Base-by-base conservation (phyloP, 2,797 vertebrate genomes). In the Eptatretus atami region DNA sequence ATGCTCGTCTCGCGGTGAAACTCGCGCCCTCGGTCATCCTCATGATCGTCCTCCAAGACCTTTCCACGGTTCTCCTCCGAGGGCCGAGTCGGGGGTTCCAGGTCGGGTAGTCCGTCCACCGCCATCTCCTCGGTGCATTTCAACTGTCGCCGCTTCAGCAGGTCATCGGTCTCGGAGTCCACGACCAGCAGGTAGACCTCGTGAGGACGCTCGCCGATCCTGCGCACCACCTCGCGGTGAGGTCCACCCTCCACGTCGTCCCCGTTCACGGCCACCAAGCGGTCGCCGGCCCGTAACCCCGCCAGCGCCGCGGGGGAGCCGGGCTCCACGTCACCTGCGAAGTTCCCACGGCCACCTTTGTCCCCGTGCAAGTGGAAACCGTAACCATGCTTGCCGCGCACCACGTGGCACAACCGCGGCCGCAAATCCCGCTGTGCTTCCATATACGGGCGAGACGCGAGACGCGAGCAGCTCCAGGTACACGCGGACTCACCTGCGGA, bases 301-400 rank as follows among this genome's bases (percentile, higher is more conserved):
- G 86, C 75, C 63, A 68, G 73, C 66, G 87, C 81, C 0, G 88
- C 83, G 3, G 86, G 80, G 2, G 87, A 92, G 66, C 78, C 82
- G 1, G 80, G 74, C 73, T 96, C 88, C 69, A 94, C 88, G 10
- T 86, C 67, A 8, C 86, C 81, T 66, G 94, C 87, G 69, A 80
- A 90, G 79, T 96, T 87, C 3, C 88, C 87, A 53, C 75, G 75
- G 66, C 84, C 86, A 53, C 80, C 80, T 68, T 93, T 96, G 74
- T 96, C 87, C 3, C 86, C 86, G 73, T 96, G 87, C 70, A 96
- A 76, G 74, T 94, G 88, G 74, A 94, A 96, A 63, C 88, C 88
- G 70, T 94, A 96, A 25, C 88, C 88, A 69, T 78, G 80, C 55
- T 79, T 77, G 9, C 83, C 81, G 71, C 86, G 87, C 69, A 83